phyloP scores from a whole-genome alignment of 2,888 invertebrate genomes.

The Dryomyza anilis region DNA sequence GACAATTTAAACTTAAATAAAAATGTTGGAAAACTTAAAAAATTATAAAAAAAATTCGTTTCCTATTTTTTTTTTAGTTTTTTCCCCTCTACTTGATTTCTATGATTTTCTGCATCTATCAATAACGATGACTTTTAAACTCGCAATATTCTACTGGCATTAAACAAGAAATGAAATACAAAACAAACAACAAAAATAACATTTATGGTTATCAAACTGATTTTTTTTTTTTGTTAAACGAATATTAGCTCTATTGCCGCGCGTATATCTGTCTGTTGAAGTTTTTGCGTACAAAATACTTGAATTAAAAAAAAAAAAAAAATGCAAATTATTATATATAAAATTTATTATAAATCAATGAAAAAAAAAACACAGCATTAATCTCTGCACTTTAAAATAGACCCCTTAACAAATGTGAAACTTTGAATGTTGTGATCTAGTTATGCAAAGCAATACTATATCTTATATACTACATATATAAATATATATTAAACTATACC shows the following conservation, averaged over 20 bases:
- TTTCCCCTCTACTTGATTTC: constrained; percentile 5
- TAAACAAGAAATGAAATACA: constrained; percentile 9
- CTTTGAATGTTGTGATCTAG: constrained; percentile 18
- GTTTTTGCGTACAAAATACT: constrained; percentile 19
- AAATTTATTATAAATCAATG: not conserved
- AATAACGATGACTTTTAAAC: constrained; percentile 62
- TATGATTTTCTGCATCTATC: constrained; percentile 55
- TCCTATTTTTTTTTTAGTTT: constrained; percentile 9
- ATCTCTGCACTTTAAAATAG: constrained; percentile 21
- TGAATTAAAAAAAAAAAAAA: not conserved
- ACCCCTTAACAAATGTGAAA: constrained; percentile 1
- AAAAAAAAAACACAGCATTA: constrained; percentile 28
- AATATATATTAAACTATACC: constrained; percentile 18
- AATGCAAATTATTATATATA: not conserved
- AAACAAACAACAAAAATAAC: too few relatives aligned
- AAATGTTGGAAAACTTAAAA: not conserved
- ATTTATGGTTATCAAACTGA: constrained; percentile 29
- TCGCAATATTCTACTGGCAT: too few relatives aligned
- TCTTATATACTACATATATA: constrained; percentile 9
- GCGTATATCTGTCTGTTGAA: constrained; percentile 60
- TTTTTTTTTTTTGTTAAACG: constrained; percentile 27
- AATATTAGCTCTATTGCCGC: constrained; percentile 60
- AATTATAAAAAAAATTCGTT: not conserved
- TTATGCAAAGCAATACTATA: constrained; percentile 16
- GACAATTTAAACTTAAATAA: constrained; percentile 10